These are phyloP conservation scores for Neoniphon sammara DNA, from an alignment of 2,797 vertebrate species.

Conservation along the genomic window DNA sequence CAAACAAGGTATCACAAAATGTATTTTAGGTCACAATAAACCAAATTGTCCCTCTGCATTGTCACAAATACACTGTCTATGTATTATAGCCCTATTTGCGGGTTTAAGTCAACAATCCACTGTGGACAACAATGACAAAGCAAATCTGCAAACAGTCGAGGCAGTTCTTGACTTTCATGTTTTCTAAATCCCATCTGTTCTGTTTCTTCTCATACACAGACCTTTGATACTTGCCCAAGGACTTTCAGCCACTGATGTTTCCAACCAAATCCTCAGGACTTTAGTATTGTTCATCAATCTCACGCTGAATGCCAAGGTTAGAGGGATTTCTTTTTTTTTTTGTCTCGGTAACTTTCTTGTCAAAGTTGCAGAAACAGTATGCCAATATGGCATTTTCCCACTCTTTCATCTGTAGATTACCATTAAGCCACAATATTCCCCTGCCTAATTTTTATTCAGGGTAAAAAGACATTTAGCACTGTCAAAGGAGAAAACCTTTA, in stretches of 20 bases:
- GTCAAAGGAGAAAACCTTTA: conserved; percentile 1
- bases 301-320: conserved; percentile 14
- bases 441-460: conserved; percentile 19
- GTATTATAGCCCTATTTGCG: background rate
- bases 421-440: conserved; percentile 5
- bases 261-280: conserved; percentile 20
- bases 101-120: background rate
- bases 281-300: conserved; percentile 1
- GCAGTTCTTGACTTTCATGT: background rate
- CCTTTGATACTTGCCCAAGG: conserved; percentile 1
- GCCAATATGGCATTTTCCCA: conserved; percentile 3
- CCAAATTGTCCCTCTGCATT: too few species aligned
- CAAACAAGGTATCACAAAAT: too few species aligned
- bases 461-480: conserved; percentile 16
- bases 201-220: conserved; percentile 2
- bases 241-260: conserved; percentile 19
- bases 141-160: conserved; percentile 3
- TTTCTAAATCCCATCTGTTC: background rate
- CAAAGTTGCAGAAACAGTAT: background rate
- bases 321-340: background rate
- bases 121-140: background rate
- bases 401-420: conserved; percentile 28
- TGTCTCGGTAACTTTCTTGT: conserved; percentile 3
- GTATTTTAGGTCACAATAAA: too few species aligned
- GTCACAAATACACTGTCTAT: background rate